Evolutionary conservation across 2,797 vertebrate species (phyloP), one percentile per base, ranked within the genome.

Genomic region (Myripristis jacobus): DNA sequence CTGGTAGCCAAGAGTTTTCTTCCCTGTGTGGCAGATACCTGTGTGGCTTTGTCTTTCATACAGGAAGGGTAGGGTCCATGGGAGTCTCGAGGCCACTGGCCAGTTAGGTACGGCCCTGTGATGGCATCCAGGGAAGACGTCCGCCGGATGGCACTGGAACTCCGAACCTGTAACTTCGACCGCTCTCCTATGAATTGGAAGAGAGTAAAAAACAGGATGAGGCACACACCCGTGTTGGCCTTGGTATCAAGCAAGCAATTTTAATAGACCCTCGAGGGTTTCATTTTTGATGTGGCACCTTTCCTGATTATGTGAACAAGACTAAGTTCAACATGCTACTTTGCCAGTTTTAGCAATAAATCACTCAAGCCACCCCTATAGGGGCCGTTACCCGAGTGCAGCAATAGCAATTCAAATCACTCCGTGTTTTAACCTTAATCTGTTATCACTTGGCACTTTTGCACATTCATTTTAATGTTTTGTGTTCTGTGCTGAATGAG

Each of bases 21-120:
- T 25, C 15, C 18, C 24, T 25, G 34, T 12, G n/a, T 3, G 46
- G 11, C 3, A 4, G 68, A 82, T 95, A 99, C 97, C 96, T 99
- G 97, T 72, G 97, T 99, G 83, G 96, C 94, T 95, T 98, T 98
- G 92, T 99, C 97, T 92, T 95, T 98, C 97, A 98, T 98, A 83
- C 95, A 98, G 75, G 95, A 96, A 66, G 95, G 94, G 91, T 97
- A 96, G 67, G 95, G 94, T 86, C 94, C 93, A 57, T 97, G 95
- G 43, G 92, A 92, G 88, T 98, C 97, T 71, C 96, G 95, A 41
- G 97, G 97, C 97, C 97, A 99, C 92, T 98, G 97, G 85, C 97
- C 97, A 1, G 95, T 97, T 89, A 98, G 96, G 93, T 98, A 99
- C 52, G 96, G 95, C 87, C 96, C 96, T 70, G 96, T 97, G 90